Evolutionary conservation across 2,113 vertebrate genomes (phyloP).

Genomic region (Zingel zingel): DNA sequence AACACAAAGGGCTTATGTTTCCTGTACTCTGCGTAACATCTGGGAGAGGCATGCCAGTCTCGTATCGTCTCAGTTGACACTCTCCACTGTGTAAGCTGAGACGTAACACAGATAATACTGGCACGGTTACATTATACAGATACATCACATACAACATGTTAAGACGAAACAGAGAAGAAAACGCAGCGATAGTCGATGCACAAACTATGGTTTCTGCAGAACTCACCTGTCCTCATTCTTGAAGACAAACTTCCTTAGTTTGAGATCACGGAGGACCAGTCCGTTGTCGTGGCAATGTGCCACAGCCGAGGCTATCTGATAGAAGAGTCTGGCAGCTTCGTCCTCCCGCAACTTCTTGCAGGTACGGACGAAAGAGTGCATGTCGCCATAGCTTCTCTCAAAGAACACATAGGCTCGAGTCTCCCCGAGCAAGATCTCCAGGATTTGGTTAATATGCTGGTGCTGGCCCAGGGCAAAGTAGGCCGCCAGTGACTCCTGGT

Average conservation of each 20-base stretch:
- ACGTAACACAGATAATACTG: constrained; percentile 19
- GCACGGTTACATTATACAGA: neutral
- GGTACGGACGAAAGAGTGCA: constrained; percentile 98
- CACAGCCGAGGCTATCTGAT: constrained; percentile 97
- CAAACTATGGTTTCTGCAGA: neutral
- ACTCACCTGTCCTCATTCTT: constrained; percentile 96
- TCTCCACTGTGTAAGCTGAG: constrained; percentile 32
- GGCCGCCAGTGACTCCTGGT: constrained; percentile 97
- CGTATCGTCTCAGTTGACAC: constrained; percentile 39
- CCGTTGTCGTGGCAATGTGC: constrained; percentile 98
- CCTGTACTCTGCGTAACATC: constrained; percentile 40
- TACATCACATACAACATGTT: constrained; percentile 3
- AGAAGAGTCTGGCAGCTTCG: constrained; percentile 96
- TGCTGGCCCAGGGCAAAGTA: constrained; percentile 96
- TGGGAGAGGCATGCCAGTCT: constrained; percentile 27
- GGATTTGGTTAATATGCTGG: constrained; percentile 98
- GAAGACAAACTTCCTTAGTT: constrained; percentile 98
- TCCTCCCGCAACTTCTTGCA: constrained; percentile 99
- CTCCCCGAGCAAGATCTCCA: constrained; percentile 97
- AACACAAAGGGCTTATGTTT: constrained; percentile 50
- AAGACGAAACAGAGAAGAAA: neutral
- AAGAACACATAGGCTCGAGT: constrained; percentile 97
- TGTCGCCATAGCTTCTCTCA: constrained; percentile 97
- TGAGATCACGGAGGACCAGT: constrained; percentile 98
- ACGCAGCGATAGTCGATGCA: neutral